Evolutionary conservation across 2,797 vertebrate species (phyloP), one percentile per base, ranked within the genome.

Genomic region (Ptychadena robeensis): DNA sequence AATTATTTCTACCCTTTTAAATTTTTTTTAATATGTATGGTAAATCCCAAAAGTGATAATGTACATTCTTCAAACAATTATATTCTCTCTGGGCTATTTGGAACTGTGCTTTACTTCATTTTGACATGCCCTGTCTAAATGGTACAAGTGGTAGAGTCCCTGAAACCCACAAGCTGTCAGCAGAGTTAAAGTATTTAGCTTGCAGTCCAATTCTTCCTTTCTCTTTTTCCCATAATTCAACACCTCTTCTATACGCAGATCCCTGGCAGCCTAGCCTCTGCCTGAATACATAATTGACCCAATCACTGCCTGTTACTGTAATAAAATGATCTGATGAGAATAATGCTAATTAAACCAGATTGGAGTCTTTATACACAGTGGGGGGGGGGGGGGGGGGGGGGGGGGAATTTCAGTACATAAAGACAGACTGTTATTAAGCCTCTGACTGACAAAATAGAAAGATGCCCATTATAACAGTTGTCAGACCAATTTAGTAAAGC

Each of bases 281-380:
- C 35, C 27, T 63, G 35, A 75, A 38, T 44, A 30, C 27, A 70
- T 79, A 73, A 80, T 44, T 88, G 80, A 86, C 74, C 69, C 10
- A 78, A 79, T 85, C 0, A 9, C 34, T 37, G 70, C n/a, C 69
- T 38, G 68, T 53, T 68, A 73, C 73, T 64, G 66, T 76, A 76
- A 82, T 86, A 71, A 83, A 80, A 88, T 80, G 64, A 2, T 2
- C 15, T 86, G 85, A 67, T 57, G 34, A 87, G 73, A 66, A 57
- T 63, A 67, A 70, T 25, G 0, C 0, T 32, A 87, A 76, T 86
- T 82, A 61, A 75, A 40, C 35, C 84, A n/a, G n/a, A 9, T 5
- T 63, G 69, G 40, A 32, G 25, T 4, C 0, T 73, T 84, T 86
- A 66, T 67, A 66, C 34, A 75, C 18, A 32, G 37, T 18, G 44